phyloP scores from a whole-genome alignment of 1,140 invertebrate genomes.

The Trachymyrmex cornetzi region DNA sequence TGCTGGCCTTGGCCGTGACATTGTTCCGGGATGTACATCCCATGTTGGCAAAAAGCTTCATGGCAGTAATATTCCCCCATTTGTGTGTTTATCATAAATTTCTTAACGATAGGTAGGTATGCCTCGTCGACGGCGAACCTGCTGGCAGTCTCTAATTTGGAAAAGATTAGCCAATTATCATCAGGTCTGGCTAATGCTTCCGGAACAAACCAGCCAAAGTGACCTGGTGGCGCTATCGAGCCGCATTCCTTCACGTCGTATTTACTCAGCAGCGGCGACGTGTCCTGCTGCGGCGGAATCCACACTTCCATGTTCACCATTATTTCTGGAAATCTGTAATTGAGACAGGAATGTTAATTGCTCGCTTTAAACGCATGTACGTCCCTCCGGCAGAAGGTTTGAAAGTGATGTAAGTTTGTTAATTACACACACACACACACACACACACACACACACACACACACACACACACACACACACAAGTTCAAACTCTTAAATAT shows the following conservation, averaged over 20 bases:
- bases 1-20: conserved; percentile 82
- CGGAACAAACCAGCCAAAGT: conserved; percentile 92
- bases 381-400: background rate
- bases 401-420: background rate
- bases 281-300: conserved; percentile 88
- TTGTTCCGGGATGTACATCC: conserved; percentile 88
- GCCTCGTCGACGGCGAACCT: conserved; percentile 85
- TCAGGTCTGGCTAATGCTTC: conserved; percentile 78
- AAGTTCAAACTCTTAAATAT: background rate
- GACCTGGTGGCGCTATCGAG: conserved; percentile 88
- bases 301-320: conserved; percentile 92
- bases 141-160: conserved; percentile 81
- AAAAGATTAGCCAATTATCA: conserved; percentile 87
- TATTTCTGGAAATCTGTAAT: conserved; percentile 86
- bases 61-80: conserved; percentile 84
- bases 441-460: no score
- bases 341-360: background rate
- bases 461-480: no score
- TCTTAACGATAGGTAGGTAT: conserved; percentile 68
- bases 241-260: conserved; percentile 88
- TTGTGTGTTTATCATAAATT: conserved; percentile 64
- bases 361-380: background rate
- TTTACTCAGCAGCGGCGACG: conserved; percentile 79
- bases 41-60: conserved; percentile 86
- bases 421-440: no score